Percentiles rank a stretch among this genome's conserved stretches.
phyloP scores from a whole-genome alignment of 2,797 vertebrate species.

The Etheostoma perlongum region DNA sequence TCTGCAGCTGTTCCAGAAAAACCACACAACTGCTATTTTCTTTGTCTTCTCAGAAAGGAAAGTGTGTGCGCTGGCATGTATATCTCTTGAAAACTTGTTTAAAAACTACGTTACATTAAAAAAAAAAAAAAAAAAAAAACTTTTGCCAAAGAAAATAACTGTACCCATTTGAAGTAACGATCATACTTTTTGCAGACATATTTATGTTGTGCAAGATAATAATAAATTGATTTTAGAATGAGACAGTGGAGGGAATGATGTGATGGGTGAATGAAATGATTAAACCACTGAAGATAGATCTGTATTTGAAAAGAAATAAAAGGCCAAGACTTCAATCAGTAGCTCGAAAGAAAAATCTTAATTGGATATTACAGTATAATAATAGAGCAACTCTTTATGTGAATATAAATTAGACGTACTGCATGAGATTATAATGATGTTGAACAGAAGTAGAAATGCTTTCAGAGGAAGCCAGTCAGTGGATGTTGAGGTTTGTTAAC shows the following conservation, averaged over 20 bases:
- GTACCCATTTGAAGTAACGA: conserved; percentile 19
- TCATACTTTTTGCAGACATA: not conserved
- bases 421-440: conserved; percentile 4
- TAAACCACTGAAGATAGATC: conserved; percentile 1
- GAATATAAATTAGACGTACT: conserved; percentile 5
- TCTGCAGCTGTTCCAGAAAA: conserved; percentile 24
- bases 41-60: conserved; percentile 15
- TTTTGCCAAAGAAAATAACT: conserved; percentile 24
- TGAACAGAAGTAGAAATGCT: not conserved
- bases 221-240: conserved; percentile 46
- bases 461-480: not conserved
- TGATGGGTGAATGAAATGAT: conserved; percentile 24
- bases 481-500: not conserved
- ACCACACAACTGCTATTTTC: conserved; percentile 12
- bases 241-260: conserved; percentile 23
- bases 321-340: conserved; percentile 45
- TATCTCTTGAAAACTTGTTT: not conserved
- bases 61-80: not conserved
- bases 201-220: conserved; percentile 28
- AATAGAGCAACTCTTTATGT: conserved; percentile 30
- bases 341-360: conserved; percentile 7
- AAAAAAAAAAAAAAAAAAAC: not conserved
- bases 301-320: conserved; percentile 38
- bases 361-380: conserved; percentile 29
- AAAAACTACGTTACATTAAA: not conserved